A percentile compares a stretch with the other conserved stretches of the same genome.
Evolutionary conservation across 2,113 vertebrate genomes (phyloP).

Genomic region (Rattus rattus): DNA sequence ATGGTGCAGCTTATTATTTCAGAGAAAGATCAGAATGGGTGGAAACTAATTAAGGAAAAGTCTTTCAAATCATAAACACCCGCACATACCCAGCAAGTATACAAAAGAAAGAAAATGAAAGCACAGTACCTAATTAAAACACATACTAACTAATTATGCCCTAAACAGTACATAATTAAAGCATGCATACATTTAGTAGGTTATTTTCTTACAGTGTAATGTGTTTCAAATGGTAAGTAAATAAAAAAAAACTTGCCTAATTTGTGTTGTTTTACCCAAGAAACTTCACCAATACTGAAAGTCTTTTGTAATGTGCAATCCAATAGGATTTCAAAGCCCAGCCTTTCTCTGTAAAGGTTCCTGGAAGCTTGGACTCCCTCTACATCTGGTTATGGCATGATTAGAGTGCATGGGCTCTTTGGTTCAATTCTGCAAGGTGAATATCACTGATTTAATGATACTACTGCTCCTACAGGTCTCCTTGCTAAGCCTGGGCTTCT

Average conservation of each 20-base stretch:
- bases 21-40: slow-evolving; percentile 70
- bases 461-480: not conserved
- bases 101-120: slow-evolving; percentile 70
- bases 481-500: not conserved
- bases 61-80: slow-evolving; percentile 65
- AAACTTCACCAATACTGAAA: slow-evolving; percentile 54
- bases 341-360: not conserved
- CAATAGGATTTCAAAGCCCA: not conserved
- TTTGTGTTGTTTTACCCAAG: slow-evolving; percentile 57
- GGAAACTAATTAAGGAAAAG: slow-evolving; percentile 79
- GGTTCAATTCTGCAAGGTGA: not conserved
- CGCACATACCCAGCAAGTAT: not conserved
- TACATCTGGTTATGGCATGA: not conserved
- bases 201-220: slow-evolving; percentile 72
- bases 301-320: not conserved
- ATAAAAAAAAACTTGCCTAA: slow-evolving; percentile 53
- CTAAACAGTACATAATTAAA: slow-evolving; percentile 76
- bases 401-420: not conserved
- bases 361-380: not conserved
- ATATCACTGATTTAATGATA: not conserved
- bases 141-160: slow-evolving; percentile 71
- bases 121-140: slow-evolving; percentile 74
- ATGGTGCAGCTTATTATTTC: slow-evolving; percentile 73
- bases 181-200: slow-evolving; percentile 63
- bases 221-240: slow-evolving; percentile 69